Base-by-base conservation (phyloP, 2,888 invertebrate genomes). In the Cancer borealis region DNA sequence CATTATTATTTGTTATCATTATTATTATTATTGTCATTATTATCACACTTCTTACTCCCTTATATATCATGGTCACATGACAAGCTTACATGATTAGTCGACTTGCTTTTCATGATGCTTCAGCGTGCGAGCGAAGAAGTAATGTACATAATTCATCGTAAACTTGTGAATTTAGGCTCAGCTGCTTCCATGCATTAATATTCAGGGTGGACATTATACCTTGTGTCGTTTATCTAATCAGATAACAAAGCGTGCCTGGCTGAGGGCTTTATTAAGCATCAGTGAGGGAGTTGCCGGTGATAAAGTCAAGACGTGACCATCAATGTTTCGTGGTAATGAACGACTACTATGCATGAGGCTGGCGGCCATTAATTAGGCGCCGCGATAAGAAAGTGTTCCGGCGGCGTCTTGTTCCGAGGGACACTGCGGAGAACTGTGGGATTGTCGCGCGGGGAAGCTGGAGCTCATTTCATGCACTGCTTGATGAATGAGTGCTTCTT, bases 291-390 rank as follows among this genome's bases (percentile, higher is more conserved):
- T 84, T 14, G 30, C 39, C 14, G 39, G 84, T 14, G 84, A 84
- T 84, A 84, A 84, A 84, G 84, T 84, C 84, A 84, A 84, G 39
- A 39, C 84, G 84, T 84, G 84, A 84, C 84, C 84, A 39, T 84
- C 84, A 84, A 84, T 84, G 84, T 84, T 39, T 84, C 84, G n/a
- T 39, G 84, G 39, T 84, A 84, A 84, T 84, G 84, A 84, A 84
- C 84, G 84, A 39, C 39, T 14, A 39, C 30, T 84, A 84, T 84
- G 84, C 84, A 84, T 84, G 84, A 39, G 39, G 84, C 84, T 30
- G 39, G 39, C 39, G 84, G 39, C 84, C 84, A 84, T 84, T 84
- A 84, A 84, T 84, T 84, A 84, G 84, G 84, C 26, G 84, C 12
- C 84, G 84, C 30, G 84, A 84, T 84, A 84, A 84, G 39, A 30